These are phyloP conservation scores for Paramuricea clavata DNA, from an alignment of 92 coral and sea anemone species.

Conservation along the genomic window DNA sequence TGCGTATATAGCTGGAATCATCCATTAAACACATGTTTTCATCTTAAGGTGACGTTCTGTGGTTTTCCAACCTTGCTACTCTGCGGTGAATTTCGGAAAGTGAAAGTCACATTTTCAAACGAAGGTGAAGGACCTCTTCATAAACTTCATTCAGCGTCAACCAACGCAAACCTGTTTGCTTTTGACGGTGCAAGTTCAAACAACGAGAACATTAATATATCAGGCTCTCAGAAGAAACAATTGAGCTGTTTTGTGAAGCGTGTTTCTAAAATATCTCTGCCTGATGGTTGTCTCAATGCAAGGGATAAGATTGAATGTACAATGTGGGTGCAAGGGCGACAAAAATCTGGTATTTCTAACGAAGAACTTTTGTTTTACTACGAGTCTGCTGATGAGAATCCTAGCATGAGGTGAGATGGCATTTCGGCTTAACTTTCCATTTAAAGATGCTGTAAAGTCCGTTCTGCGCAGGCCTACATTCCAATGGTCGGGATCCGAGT, in stretches of 20 bases:
- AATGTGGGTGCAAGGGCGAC: constrained; percentile 92
- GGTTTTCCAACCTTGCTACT: constrained; percentile 74
- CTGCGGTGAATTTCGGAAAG: constrained; percentile 80
- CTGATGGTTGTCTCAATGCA: constrained; percentile 76
- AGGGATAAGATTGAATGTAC: constrained; percentile 79
- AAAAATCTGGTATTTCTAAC: constrained; percentile 59
- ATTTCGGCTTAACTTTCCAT: neutral
- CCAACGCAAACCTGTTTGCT: constrained; percentile 82
- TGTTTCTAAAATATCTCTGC: constrained; percentile 81
- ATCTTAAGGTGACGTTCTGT: constrained; percentile 76
- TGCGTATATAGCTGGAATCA: neutral
- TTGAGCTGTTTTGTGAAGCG: constrained; percentile 41
- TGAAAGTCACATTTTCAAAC: constrained; percentile 82
- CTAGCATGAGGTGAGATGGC: constrained; percentile 76
- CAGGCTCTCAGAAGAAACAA: constrained; percentile 46
- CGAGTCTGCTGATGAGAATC: constrained; percentile 72
- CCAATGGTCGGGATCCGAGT: too few species aligned
- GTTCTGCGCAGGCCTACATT: too few species aligned
- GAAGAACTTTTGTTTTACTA: constrained; percentile 88
- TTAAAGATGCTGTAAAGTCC: too few species aligned
- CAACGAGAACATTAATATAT: constrained; percentile 15
- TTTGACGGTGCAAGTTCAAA: constrained; percentile 65
- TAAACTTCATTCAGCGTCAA: constrained; percentile 77
- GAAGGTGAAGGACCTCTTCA: constrained; percentile 81
- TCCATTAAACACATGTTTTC: neutral